Conservation (phyloP, 2,888 invertebrate species). For the Ceriagrion tenellum region DNA sequence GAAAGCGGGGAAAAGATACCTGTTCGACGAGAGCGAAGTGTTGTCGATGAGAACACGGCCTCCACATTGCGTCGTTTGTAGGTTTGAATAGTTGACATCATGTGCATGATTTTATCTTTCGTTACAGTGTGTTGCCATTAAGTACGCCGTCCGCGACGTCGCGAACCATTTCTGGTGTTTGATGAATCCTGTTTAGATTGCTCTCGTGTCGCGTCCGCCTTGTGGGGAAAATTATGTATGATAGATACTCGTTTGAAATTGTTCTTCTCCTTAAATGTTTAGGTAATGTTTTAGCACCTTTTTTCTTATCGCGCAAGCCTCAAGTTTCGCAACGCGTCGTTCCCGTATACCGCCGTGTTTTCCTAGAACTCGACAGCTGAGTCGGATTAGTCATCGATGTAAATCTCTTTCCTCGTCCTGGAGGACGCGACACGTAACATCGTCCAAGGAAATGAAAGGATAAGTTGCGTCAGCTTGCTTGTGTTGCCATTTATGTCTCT, state of each 20-base stretch:
- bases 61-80: neutral
- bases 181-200: neutral
- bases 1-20: neutral
- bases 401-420: neutral
- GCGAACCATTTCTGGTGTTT: neutral
- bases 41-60: neutral
- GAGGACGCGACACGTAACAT: neutral
- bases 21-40: neutral
- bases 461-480: neutral
- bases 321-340: neutral
- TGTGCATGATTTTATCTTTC: neutral
- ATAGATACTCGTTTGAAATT: neutral
- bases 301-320: neutral
- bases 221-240: neutral
- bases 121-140: neutral
- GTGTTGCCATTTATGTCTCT: neutral
- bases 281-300: neutral
- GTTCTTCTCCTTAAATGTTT: neutral
- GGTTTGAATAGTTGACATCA: neutral
- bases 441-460: conserved; percentile 4
- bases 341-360: neutral
- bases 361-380: neutral
- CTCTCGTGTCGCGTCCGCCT: neutral
- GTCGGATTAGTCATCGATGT: neutral
- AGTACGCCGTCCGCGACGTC: neutral